Conservation (phyloP, 2,888 invertebrate genomes). For the Melanostoma mellinum region DNA sequence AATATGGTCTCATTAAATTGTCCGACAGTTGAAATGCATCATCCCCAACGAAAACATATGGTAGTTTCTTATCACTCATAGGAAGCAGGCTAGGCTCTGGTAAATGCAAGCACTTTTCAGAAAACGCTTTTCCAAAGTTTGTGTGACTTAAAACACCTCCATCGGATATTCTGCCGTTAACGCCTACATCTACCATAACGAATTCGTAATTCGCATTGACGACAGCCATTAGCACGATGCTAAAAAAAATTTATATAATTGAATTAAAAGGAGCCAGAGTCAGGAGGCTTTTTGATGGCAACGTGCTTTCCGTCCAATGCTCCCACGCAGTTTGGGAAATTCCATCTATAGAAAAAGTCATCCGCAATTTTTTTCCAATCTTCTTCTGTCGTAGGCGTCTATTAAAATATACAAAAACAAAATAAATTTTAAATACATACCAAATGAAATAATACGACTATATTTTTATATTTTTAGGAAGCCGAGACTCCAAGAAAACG, state of each 20-base stretch:
- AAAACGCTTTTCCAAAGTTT: conserved; percentile 26
- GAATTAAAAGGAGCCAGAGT: conserved; percentile 54
- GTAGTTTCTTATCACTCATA: conserved; percentile 15
- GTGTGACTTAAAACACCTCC: conserved; percentile 24
- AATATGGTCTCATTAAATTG: conserved; percentile 35
- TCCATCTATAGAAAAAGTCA: conserved; percentile 31
- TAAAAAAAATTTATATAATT: conserved; percentile 40
- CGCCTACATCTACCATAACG: conserved; percentile 28
- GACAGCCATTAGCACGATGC: conserved; percentile 36
- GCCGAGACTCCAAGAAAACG: conserved; percentile 25
- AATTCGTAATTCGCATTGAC: conserved; percentile 35
- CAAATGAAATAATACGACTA: conserved; percentile 12
- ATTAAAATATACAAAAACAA: conserved; percentile 4
- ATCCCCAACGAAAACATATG: conserved; percentile 37
- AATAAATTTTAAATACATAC: conserved; percentile 5
- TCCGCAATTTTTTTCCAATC: conserved; percentile 41
- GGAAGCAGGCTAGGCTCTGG: conserved; percentile 11
- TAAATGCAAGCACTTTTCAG: conserved; percentile 31
- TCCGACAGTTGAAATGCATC: conserved; percentile 49
- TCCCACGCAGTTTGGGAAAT: conserved; percentile 54
- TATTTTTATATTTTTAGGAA: conserved; percentile 19
- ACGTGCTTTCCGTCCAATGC: conserved; percentile 55
- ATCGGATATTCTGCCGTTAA: conserved; percentile 37
- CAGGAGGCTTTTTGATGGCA: conserved; percentile 46
- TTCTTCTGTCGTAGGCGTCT: conserved; percentile 36